Percentiles rank a stretch among this genome's conserved stretches.
phyloP scores from a whole-genome alignment of 2,888 invertebrate genomes.

The Caenorhabditis sinica region DNA sequence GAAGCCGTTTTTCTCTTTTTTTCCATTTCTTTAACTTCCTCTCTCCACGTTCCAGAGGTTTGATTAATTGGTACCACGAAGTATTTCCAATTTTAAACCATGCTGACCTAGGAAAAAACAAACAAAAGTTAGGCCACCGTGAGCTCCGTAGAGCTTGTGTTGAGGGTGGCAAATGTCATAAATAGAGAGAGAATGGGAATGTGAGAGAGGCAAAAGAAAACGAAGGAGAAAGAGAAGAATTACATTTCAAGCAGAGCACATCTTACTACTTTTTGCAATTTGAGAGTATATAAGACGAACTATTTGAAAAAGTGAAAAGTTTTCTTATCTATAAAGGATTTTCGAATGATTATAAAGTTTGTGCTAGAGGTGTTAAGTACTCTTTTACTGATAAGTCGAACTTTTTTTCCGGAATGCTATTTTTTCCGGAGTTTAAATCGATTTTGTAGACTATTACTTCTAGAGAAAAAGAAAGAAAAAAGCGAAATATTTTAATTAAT shows the following conservation, averaged over 20 bases:
- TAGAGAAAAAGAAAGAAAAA: not conserved
- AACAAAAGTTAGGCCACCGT: slow-evolving; percentile 33
- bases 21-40: slow-evolving; percentile 6
- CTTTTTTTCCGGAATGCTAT: not conserved
- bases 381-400: not conserved
- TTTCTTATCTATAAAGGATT: not conserved
- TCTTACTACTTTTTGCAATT: slow-evolving; percentile 17
- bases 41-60: too few relatives aligned
- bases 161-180: slow-evolving; percentile 50
- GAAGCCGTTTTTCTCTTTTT: slow-evolving; percentile 15
- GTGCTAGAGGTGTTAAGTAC: not conserved
- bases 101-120: slow-evolving; percentile 5
- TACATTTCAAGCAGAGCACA: slow-evolving; percentile 33
- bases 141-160: slow-evolving; percentile 22
- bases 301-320: too few relatives aligned
- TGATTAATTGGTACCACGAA: slow-evolving; percentile 44
- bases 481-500: slow-evolving; percentile 12
- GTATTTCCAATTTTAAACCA: slow-evolving; percentile 1
- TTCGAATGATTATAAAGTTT: not conserved
- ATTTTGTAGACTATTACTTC: not conserved
- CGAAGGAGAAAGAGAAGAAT: slow-evolving; percentile 13
- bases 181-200: slow-evolving; percentile 21
- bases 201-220: slow-evolving; percentile 4
- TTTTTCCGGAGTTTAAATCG: too few relatives aligned
- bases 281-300: slow-evolving; percentile 10